Evolutionary conservation across 2,113 vertebrate genomes (phyloP).

Genomic region (Vulpes lagopus): DNA sequence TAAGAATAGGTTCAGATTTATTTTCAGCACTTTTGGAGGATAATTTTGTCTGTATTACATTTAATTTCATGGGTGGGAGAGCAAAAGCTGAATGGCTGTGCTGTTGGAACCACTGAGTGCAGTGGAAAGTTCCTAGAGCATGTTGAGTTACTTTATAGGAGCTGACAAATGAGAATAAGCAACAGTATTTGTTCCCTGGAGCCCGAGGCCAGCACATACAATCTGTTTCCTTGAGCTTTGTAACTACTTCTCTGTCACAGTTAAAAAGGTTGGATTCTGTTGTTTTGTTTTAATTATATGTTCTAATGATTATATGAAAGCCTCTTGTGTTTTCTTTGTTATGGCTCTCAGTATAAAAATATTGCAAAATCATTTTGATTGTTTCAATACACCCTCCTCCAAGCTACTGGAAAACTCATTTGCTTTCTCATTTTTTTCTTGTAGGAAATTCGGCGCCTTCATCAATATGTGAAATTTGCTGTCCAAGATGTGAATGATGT

Average conservation of each 20-base stretch:
- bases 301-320: not conserved
- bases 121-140: slow-evolving; percentile 65
- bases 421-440: not conserved
- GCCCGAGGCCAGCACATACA: rapidly evolving
- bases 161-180: slow-evolving; percentile 34
- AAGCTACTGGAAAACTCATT: slow-evolving; percentile 28
- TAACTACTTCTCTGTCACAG: not conserved
- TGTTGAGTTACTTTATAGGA: slow-evolving; percentile 60
- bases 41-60: slow-evolving; percentile 58
- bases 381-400: not conserved
- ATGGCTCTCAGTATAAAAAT: not conserved
- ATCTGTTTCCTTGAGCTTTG: not conserved
- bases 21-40: slow-evolving; percentile 63
- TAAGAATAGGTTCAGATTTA: slow-evolving; percentile 58
- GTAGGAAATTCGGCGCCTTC: slow-evolving; percentile 95
- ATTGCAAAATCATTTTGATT: slow-evolving; percentile 23
- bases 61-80: slow-evolving; percentile 79
- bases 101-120: slow-evolving; percentile 20
- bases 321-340: not conserved
- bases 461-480: slow-evolving; percentile 96
- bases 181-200: not conserved
- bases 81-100: slow-evolving; percentile 68
- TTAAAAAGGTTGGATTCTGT: not conserved
- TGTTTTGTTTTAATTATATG: not conserved
- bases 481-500: slow-evolving; percentile 97